Percentiles rank a stretch among this genome's conserved stretches.
Evolutionary conservation across 2,113 vertebrate species (phyloP).

Genomic region (Mesoclemmys tuberculata): DNA sequence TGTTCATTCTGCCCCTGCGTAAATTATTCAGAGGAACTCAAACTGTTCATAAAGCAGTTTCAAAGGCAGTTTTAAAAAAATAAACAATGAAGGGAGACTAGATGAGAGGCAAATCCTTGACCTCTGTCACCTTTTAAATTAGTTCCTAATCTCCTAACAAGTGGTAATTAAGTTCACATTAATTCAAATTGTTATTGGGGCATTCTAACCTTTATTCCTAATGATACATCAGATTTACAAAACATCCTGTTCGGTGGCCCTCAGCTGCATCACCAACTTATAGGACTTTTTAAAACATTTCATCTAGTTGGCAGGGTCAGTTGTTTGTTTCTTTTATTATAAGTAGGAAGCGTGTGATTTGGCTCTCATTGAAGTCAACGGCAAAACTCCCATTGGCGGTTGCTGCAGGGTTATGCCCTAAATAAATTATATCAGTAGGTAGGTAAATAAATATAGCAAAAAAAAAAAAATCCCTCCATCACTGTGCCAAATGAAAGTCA

Average conservation of each 20-base stretch:
- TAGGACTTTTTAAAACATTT: not conserved
- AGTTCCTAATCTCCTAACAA: constrained; percentile 43
- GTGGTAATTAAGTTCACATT: constrained; percentile 18
- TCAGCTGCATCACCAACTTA: not conserved
- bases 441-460: not conserved
- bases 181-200: constrained; percentile 42
- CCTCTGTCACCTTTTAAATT: constrained; percentile 43
- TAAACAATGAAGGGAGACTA: not conserved
- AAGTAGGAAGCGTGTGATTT: not conserved
- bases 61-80: not conserved
- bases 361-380: not conserved
- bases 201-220: constrained; percentile 8
- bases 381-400: not conserved
- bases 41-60: constrained; percentile 23
- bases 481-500: not conserved
- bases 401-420: not conserved
- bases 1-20: constrained; percentile 11
- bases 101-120: not conserved
- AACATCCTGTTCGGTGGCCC: not conserved
- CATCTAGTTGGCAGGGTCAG: not conserved
- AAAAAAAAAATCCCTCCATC: not conserved
- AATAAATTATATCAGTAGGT: not conserved
- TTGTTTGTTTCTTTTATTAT: constrained; percentile 31
- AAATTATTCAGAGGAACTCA: constrained; percentile 22
- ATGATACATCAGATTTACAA: constrained; percentile 25